Base-by-base conservation (phyloP, 1,140 invertebrate genomes). In the Doryteuthis pealeii region DNA sequence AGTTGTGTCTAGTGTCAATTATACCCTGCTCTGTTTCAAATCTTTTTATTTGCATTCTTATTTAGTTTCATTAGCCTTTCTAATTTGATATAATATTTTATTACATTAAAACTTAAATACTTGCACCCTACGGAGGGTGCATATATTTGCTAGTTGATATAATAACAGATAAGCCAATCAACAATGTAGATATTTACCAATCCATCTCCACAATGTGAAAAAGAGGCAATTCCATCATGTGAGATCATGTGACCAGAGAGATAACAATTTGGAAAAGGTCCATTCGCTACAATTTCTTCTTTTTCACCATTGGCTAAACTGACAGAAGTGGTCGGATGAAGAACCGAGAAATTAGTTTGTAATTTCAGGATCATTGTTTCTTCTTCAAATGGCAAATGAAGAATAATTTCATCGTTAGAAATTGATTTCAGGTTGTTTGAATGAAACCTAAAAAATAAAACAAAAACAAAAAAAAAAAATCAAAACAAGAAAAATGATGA, bases 121-220 rank as follows among this genome's bases (percentile, higher is more conserved):
- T n/a, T n/a, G n/a, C n/a, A n/a, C n/a, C n/a, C n/a, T n/a, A n/a
- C n/a, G n/a, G n/a, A n/a, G n/a, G n/a, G n/a, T n/a, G n/a, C n/a
- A n/a, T n/a, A n/a, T n/a, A n/a, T n/a, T n/a, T n/a, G n/a, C n/a
- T n/a, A n/a, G n/a, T n/a, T n/a, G n/a, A n/a, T n/a, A n/a, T n/a
- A n/a, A n/a, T n/a, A n/a, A n/a, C n/a, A n/a, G n/a, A n/a, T n/a
- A n/a, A n/a, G n/a, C n/a, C n/a, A n/a, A n/a, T n/a, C n/a, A n/a
- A n/a, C n/a, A n/a, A n/a, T n/a, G n/a, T n/a, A n/a, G n/a, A 62
- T 28, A 62, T 28, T 62, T 62, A 62, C 54, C 26, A 62, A 22
- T 62, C 18, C 26, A n/a, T 62, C 54, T 15, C 54, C 54, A 62
- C 54, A 62, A 22, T 62, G 54, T 62, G 54, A 62, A 28, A 62